A percentile compares a stretch with the other conserved stretches of the same genome.
phyloP scores from a whole-genome alignment of 2,888 invertebrate genomes.

The Lysandra bellargus region DNA sequence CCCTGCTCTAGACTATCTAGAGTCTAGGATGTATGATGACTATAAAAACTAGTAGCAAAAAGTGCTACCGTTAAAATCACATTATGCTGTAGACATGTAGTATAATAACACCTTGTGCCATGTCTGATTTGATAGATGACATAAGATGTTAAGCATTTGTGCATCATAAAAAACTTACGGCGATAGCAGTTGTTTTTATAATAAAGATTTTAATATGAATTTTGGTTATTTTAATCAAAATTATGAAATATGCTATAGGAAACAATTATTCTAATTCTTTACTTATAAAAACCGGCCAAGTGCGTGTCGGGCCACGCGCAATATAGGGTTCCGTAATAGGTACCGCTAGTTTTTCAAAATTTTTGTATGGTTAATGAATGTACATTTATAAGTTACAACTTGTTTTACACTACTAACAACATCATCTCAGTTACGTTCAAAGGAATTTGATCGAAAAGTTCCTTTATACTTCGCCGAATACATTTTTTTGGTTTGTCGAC shows the following conservation, averaged over 20 bases:
- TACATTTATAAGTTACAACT: too few relatives aligned
- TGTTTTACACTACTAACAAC: too few relatives aligned
- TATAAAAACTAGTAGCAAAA: slow-evolving; percentile 20
- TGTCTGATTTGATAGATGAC: neutral
- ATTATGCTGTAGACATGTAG: neutral
- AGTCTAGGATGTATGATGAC: neutral
- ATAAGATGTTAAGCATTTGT: neutral
- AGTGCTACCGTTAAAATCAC: slow-evolving; percentile 22
- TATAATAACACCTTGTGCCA: slow-evolving; percentile 4
- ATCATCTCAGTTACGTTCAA: too few relatives aligned
- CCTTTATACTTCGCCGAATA: too few relatives aligned
- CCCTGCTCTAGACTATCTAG: neutral
- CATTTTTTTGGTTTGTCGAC: too few relatives aligned
- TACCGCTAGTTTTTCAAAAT: too few relatives aligned
- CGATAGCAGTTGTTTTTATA: neutral
- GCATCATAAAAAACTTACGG: neutral
- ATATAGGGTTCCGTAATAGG: too few relatives aligned
- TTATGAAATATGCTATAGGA: neutral
- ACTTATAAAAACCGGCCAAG: too few relatives aligned
- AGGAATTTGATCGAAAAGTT: too few relatives aligned
- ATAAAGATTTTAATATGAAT: neutral
- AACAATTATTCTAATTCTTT: neutral
- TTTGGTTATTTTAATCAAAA: neutral
- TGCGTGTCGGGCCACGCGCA: too few relatives aligned
- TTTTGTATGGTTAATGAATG: too few relatives aligned